Evolutionary conservation across 2,797 vertebrate genomes (phyloP), one percentile per base, ranked within the genome.

Genomic region (Prionace glauca): DNA sequence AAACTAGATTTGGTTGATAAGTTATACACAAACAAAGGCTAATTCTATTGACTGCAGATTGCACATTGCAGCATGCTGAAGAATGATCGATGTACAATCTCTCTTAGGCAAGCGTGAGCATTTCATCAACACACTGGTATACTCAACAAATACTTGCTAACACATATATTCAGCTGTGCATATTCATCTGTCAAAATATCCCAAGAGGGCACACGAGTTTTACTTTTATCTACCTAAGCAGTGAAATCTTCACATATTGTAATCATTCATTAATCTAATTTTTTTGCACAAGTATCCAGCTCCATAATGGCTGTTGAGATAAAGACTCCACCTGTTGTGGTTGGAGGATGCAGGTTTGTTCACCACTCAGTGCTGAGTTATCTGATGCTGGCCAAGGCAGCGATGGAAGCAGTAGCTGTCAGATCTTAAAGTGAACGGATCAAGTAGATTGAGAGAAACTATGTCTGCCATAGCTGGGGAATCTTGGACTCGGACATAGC

Each of bases 211-310:
- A 69, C 90, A 92, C 3, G 22, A 92, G 90, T 41, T 69, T 92
- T 24, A 67, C 90, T 92, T 92, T 67, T 69, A 92, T 69, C 90
- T 69, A 41, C 65, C 32, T 16, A 91, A 92, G 90, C 22, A 36
- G 41, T 45, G n/a, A 92, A 92, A 67, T 92, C 90, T 69, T 92
- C 90, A 92, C 62, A 92, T 69, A 92, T 69, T 92, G 62, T 12
- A 41, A 92, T 92, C 20, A 69, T 69, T n/a, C 65, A 9, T 24
- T 92, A 41, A 65, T 9, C 41, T 65, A 3, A 92, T 92, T 92
- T 92, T 67, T 69, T 92, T 92, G 9, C 12, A n/a, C 22, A 24
- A 92, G 65, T 69, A 69, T 41, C 2, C 9, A 26, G 65, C 18
- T 92, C 18, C 7, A 12, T 92, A 24, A 41, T 69, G 90, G 32